Evolutionary conservation across 2,797 vertebrate genomes (phyloP).

Genomic region (Enteromius mattozi): DNA sequence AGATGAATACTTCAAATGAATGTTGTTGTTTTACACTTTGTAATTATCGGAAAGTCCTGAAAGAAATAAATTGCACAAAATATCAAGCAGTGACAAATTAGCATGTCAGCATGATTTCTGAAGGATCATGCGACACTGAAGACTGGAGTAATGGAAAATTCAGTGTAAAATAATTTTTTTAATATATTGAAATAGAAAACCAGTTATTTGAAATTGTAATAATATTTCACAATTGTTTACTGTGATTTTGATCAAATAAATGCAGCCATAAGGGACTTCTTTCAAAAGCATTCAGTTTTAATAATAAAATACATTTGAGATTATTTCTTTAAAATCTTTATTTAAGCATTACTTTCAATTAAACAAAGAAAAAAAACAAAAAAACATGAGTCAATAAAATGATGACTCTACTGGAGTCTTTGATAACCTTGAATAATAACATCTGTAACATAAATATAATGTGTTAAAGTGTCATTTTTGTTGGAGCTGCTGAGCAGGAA

Average conservation of each 20-base stretch:
- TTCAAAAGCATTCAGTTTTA: neutral
- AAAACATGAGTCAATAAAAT: neutral
- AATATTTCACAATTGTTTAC: neutral
- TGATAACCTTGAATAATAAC: neutral
- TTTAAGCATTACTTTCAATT: neutral
- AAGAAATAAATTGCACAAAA: neutral
- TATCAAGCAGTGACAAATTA: no score
- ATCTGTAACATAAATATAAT: neutral
- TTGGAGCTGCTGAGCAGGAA: slow-evolving; percentile 46
- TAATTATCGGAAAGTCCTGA: neutral
- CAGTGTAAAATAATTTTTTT: no score
- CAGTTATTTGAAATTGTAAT: neutral
- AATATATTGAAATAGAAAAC: neutral
- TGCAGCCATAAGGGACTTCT: no score
- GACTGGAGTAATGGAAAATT: neutral
- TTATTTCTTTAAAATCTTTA: neutral
- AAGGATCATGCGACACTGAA: neutral
- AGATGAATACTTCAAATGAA: neutral
- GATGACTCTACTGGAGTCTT: neutral
- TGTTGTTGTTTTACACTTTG: neutral
- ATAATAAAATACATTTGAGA: neutral
- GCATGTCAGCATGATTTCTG: neutral
- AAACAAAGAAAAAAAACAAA: neutral
- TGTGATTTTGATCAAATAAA: neutral
- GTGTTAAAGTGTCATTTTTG: slow-evolving; percentile 20